Percentiles rank a stretch among this genome's conserved stretches.
Conservation (phyloP, 2,797 vertebrate species). For the Manis javanica region DNA sequence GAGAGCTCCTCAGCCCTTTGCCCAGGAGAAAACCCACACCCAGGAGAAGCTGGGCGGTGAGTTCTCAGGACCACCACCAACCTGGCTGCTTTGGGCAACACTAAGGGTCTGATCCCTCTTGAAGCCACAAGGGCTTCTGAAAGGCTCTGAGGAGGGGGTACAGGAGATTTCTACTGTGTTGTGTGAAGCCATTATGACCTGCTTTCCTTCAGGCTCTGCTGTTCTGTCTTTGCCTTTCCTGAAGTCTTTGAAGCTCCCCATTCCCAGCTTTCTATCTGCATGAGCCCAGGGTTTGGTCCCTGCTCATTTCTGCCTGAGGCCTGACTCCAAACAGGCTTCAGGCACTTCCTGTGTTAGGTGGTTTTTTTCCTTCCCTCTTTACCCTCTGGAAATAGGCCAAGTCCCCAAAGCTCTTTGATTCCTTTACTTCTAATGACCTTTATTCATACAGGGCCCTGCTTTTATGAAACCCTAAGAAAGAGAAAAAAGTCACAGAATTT, state of each 20-base stretch:
- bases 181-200: background rate
- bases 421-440: background rate
- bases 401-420: background rate
- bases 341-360: background rate
- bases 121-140: background rate
- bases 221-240: background rate
- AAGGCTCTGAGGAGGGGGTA: background rate
- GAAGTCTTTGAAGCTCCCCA: background rate
- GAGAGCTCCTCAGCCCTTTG: background rate
- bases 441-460: background rate
- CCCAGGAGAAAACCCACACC: background rate
- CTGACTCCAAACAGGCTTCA: background rate
- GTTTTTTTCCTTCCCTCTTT: background rate
- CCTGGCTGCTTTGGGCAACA: background rate
- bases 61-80: background rate
- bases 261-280: background rate
- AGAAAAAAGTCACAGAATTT: slow-evolving; percentile 1
- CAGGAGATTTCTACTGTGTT: background rate
- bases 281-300: background rate
- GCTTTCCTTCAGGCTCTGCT: background rate
- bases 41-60: background rate
- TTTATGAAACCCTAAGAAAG: background rate
- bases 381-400: background rate
- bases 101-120: background rate
- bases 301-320: background rate